These are phyloP conservation scores for Scotopteryx bipunctaria DNA, from an alignment of 2,888 invertebrate genomes.

Conservation along the genomic window DNA sequence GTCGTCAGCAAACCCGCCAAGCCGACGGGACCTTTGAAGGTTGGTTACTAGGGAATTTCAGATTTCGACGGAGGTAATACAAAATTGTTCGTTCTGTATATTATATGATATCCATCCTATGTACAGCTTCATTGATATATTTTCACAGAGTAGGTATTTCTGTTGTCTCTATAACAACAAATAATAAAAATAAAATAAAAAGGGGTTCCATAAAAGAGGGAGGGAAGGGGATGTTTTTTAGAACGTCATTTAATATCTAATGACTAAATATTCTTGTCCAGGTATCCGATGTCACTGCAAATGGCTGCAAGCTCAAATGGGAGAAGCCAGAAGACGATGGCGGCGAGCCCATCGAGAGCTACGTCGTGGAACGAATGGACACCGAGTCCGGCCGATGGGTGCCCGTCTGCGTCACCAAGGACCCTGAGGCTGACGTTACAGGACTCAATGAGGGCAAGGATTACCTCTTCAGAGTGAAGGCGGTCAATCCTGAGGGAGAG, in stretches of 20 bases:
- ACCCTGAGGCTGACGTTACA: slow-evolving; percentile 92
- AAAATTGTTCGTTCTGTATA: too few species aligned
- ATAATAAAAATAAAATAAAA: too few species aligned
- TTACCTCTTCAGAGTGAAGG: slow-evolving; percentile 98
- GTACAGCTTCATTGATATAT: too few species aligned
- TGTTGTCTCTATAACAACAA: too few species aligned
- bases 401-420: slow-evolving; percentile 89
- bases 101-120: too few species aligned
- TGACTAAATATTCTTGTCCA: slow-evolving; percentile 31
- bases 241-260: too few species aligned
- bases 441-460: slow-evolving; percentile 98
- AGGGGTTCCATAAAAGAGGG: too few species aligned
- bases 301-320: slow-evolving; percentile 97
- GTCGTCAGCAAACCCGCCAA: slow-evolving; percentile 93
- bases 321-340: slow-evolving; percentile 98
- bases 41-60: too few species aligned
- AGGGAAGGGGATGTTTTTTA: too few species aligned
- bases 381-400: slow-evolving; percentile 96
- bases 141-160: too few species aligned
- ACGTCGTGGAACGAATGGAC: slow-evolving; percentile 98
- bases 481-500: slow-evolving; percentile 97
- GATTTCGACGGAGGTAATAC: too few species aligned
- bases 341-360: slow-evolving; percentile 96
- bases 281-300: slow-evolving; percentile 93
- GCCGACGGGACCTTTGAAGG: slow-evolving; percentile 96